Percentiles rank a stretch among this genome's conserved stretches.
These are phyloP conservation scores for Tachuris rubrigastra DNA, from an alignment of 2,113 vertebrate genomes.

Conservation along the genomic window DNA sequence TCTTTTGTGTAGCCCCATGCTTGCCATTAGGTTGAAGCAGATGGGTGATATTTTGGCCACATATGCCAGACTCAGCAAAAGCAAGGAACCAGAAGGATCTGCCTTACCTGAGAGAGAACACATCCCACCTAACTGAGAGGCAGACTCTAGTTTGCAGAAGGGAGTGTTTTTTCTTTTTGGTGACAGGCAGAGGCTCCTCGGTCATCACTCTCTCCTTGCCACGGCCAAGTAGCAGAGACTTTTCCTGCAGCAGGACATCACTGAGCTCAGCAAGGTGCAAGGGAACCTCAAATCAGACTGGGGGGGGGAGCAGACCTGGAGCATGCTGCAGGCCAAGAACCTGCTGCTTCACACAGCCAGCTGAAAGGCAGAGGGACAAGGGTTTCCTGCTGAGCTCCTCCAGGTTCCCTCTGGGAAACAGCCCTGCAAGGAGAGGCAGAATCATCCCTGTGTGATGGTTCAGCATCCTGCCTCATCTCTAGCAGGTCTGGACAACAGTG, in stretches of 20 bases:
- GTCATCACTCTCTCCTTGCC: accelerated
- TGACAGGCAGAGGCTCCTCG: background rate
- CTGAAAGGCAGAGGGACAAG: background rate
- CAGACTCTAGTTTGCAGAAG: background rate
- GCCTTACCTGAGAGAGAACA: background rate
- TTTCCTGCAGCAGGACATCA: accelerated
- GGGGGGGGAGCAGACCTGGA: background rate
- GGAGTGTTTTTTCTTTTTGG: background rate
- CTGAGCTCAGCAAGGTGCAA: background rate
- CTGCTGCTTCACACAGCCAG: background rate
- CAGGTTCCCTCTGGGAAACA: background rate
- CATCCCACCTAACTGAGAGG: background rate
- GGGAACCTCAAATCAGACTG: background rate
- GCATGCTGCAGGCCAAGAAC: background rate
- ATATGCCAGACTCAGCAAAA: background rate
- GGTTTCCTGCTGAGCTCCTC: background rate
- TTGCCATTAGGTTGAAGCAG: background rate
- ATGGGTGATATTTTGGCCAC: background rate
- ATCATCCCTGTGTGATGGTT: accelerated
- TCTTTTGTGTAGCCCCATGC: background rate
- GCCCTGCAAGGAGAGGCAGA: background rate
- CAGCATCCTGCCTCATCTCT: background rate
- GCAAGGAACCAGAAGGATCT: background rate
- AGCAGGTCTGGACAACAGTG: accelerated
- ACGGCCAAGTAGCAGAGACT: accelerated